Percentiles rank a stretch among this genome's conserved stretches.
Evolutionary conservation across 2,113 vertebrate species (phyloP).

Genomic region (Chlorodrepanis virens): DNA sequence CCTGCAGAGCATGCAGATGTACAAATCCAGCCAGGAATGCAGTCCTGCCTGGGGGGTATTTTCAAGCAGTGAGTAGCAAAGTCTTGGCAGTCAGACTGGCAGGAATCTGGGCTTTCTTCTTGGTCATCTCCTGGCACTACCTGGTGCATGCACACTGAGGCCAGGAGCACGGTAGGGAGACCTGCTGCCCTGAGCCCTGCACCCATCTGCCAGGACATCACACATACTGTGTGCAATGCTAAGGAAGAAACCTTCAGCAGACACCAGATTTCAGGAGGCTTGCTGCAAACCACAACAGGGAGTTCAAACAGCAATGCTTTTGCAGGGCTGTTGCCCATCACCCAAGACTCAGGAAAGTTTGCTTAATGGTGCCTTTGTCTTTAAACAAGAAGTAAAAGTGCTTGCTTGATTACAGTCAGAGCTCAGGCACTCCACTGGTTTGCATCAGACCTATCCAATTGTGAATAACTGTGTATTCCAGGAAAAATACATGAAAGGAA

Average conservation of each 20-base stretch:
- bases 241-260: not conserved
- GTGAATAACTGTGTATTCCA: not conserved
- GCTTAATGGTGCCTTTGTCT: not conserved
- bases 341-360: not conserved
- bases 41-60: not conserved
- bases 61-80: not conserved
- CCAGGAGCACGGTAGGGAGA: not conserved
- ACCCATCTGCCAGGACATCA: rapidly evolving
- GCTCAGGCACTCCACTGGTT: not conserved
- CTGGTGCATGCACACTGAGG: rapidly evolving
- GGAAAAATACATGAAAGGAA: not conserved
- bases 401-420: not conserved
- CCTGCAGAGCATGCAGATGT: not conserved
- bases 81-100: rapidly evolving
- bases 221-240: rapidly evolving
- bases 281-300: rapidly evolving
- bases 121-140: not conserved
- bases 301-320: not conserved
- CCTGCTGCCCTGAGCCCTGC: not conserved
- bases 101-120: not conserved
- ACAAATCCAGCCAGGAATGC: not conserved
- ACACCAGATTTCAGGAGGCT: not conserved
- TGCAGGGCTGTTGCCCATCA: not conserved
- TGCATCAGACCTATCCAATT: not conserved
- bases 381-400: not conserved